Conservation (phyloP, 2,113 vertebrate species). For the Ciconia stormi region DNA sequence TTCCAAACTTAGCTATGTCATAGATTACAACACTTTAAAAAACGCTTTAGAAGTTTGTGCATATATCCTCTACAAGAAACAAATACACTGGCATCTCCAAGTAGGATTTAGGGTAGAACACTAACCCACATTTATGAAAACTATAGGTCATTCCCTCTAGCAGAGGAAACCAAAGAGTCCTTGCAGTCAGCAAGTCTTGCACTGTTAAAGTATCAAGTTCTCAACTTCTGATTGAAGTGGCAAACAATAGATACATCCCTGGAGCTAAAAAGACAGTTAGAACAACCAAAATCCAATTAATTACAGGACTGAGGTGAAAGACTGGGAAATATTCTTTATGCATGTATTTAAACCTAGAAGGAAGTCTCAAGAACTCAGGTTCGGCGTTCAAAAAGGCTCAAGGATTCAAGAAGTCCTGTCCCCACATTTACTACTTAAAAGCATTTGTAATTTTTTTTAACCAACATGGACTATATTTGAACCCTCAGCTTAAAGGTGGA, state of each 20-base stretch:
- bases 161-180: not conserved
- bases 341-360: not conserved
- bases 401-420: not conserved
- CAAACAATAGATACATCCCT: not conserved
- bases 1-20: not conserved
- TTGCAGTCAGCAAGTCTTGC: not conserved
- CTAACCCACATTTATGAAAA: not conserved
- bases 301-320: not conserved
- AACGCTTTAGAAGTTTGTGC: rapidly evolving
- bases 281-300: not conserved
- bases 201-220: not conserved
- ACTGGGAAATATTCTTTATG: not conserved
- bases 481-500: not conserved
- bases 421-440: not conserved
- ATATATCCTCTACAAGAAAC: not conserved
- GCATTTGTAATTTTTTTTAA: not conserved
- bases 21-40: not conserved
- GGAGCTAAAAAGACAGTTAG: not conserved
- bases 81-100: not conserved
- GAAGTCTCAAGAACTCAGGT: not conserved
- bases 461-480: not conserved
- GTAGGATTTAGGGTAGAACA: not conserved
- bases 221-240: not conserved
- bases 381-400: not conserved
- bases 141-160: not conserved